Evolutionary conservation across 1,140 invertebrate species (phyloP), one percentile per base, ranked within the genome.

Genomic region (Brachionus rotundiformis): DNA sequence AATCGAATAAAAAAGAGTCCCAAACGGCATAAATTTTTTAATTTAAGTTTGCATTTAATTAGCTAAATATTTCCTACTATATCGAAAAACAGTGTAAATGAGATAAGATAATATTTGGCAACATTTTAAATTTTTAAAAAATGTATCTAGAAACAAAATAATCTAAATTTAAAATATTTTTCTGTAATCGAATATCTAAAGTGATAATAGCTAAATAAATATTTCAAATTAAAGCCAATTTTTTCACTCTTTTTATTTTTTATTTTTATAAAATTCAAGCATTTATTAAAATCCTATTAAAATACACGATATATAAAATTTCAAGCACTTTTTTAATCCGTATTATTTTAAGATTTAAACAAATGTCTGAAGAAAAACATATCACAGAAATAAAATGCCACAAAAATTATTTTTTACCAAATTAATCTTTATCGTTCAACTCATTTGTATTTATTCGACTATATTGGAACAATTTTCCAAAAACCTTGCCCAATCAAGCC

Each of bases 311-410:
- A 54, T 19, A 49, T 7, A 16, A 49, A 3, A 4, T 19, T 19
- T 54, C 47, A 54, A 19, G 7, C n/a, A 8, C 47, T 54, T 54
- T n/a, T 54, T 19, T 54, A 54, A 54, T 54, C 47, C 47, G 3
- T 19, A 54, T 19, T 54, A 54, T 54, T 54, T 16, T 54, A 6
- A 54, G 47, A 54, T 54, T 54, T 54, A 19, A 54, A 19, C 47
- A 54, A 54, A 54, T 54, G 47, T 54, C 47, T 54, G 23, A 8
- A 54, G 47, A 54, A 54, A 54, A 54, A 54, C n/a, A 54, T 54
- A 16, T 54, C 0, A n/a, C 47, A 54, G 47, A 54, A 19, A 54
- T 19, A 54, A 54, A 54, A 54, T n/a, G n/a, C n/a, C n/a, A n/a
- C n/a, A n/a, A n/a, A n/a, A n/a, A n/a, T n/a, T n/a, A n/a, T n/a